Evolutionary conservation across 2,888 invertebrate species (phyloP), one percentile per base, ranked within the genome.

Genomic region (Autographa pulchrina): DNA sequence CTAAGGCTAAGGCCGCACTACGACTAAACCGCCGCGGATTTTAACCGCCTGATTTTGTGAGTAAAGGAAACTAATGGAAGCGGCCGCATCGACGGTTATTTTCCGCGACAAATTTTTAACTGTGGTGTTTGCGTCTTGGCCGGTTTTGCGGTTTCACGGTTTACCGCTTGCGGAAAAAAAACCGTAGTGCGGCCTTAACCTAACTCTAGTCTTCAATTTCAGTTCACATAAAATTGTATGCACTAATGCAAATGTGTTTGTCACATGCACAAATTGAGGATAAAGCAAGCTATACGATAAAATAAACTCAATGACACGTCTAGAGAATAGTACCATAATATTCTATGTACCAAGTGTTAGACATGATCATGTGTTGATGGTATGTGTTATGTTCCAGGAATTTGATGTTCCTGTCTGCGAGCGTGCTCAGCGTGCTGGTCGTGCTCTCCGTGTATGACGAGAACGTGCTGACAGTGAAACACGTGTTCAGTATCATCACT

Each of bases 391-490:
- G 18, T 92, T 92, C 0, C 89, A 97, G 98, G 88, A 98, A 98
- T 91, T 85, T 99, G n/a, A 97, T 98, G 35, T 99, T 99, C 90
- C 93, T 99, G 18, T 97, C 98, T 62, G 99, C 99, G 59, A 98
- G 99, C 65, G 93, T 99, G 38, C 95, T 99, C 58, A 97, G 98
- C 2, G 98, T 99, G 43, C 93, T 99, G 41, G 93, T 99, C 43
- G 96, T 97, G 38, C 93, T 99, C 67, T 97, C 99, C 0, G 96
- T 99, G 65, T 98, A 98, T 90, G 99, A 99, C 90, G 99, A 99
- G 91, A 99, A 99, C 89, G 98, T 99, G 11, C 95, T 99, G 38
- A 97, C 98, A 66, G 98, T 99, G 59, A 99, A 99, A 86, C 98
- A 99, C 90, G 97, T 99, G 38, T 92, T 99, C 6, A 98, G 98